These are phyloP conservation scores for Chymomyza amoena DNA, from an alignment of 2,888 invertebrate species.

Conservation along the genomic window DNA sequence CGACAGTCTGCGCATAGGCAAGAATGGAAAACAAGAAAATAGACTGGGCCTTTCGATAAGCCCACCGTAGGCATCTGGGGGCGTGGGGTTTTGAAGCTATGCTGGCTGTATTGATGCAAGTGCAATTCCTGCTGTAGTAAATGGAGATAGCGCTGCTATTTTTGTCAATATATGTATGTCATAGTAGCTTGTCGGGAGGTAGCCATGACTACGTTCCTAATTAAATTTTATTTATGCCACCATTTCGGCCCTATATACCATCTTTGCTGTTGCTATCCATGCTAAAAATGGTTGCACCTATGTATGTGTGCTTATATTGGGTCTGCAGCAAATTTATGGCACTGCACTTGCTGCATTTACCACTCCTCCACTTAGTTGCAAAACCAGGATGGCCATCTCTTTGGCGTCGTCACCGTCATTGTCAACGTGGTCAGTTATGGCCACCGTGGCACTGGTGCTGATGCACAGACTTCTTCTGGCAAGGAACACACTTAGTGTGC, in stretches of 20 bases:
- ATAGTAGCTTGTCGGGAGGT: slow-evolving; percentile 42
- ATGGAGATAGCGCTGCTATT: slow-evolving; percentile 17
- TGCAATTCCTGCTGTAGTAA: slow-evolving; percentile 44
- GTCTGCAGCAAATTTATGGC: slow-evolving; percentile 52
- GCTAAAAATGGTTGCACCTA: not conserved
- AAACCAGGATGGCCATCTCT: slow-evolving; percentile 3
- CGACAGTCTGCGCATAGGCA: not conserved
- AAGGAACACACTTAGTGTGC: slow-evolving; percentile 71
- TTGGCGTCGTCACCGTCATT: slow-evolving; percentile 8
- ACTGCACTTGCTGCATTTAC: slow-evolving; percentile 57
- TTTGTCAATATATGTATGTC: slow-evolving; percentile 52
- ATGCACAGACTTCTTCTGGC: slow-evolving; percentile 59
- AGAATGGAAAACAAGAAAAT: too few species aligned
- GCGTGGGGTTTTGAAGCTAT: slow-evolving; percentile 22
- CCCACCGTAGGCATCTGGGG: not conserved
- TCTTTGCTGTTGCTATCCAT: not conserved
- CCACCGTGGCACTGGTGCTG: slow-evolving; percentile 22
- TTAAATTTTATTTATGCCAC: slow-evolving; percentile 74
- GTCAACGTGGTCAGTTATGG: slow-evolving; percentile 1
- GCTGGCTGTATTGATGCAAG: slow-evolving; percentile 44
- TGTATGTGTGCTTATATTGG: not conserved
- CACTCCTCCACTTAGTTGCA: slow-evolving; percentile 27
- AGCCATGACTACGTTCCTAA: slow-evolving; percentile 63
- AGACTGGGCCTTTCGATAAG: not conserved
- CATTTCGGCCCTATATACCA: slow-evolving; percentile 57